Evolutionary conservation across 2,797 vertebrate species (phyloP).

Genomic region (Ispidina picta): DNA sequence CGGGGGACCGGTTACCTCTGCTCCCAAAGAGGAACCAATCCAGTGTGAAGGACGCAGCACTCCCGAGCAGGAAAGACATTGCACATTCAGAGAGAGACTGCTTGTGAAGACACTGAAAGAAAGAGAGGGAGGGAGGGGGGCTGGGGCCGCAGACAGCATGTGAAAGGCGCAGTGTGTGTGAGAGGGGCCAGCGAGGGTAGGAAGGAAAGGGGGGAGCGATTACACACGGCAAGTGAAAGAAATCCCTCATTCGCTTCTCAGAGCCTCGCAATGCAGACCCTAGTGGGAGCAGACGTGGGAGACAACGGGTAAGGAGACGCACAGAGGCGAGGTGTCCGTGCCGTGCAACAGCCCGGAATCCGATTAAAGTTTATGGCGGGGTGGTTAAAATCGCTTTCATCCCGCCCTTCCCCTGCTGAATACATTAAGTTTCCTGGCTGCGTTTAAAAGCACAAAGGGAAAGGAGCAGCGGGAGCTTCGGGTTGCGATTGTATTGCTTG

Average conservation of each 20-base stretch:
- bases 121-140: background rate
- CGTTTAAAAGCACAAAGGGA: conserved; percentile 20
- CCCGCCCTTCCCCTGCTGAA: conserved; percentile 19
- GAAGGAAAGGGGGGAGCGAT: background rate
- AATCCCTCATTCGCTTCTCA: conserved; percentile 30
- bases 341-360: background rate
- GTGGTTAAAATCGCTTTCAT: background rate
- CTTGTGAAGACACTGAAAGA: conserved; percentile 38
- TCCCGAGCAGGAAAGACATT: conserved; percentile 33
- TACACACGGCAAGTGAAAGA: conserved; percentile 29
- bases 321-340: background rate
- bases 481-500: background rate
- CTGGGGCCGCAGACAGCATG: background rate
- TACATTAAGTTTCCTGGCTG: conserved; percentile 48
- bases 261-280: background rate
- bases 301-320: background rate
- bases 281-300: background rate
- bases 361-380: conserved; percentile 57
- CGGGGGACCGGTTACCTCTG: conserved; percentile 56
- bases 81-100: conserved; percentile 32
- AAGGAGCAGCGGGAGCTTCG: background rate
- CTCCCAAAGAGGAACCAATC: conserved; percentile 70
- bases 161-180: conserved; percentile 53
- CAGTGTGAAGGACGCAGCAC: conserved; percentile 77
- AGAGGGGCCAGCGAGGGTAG: background rate